Evolutionary conservation across 2,888 invertebrate species (phyloP).

Genomic region (Drosophila merina): DNA sequence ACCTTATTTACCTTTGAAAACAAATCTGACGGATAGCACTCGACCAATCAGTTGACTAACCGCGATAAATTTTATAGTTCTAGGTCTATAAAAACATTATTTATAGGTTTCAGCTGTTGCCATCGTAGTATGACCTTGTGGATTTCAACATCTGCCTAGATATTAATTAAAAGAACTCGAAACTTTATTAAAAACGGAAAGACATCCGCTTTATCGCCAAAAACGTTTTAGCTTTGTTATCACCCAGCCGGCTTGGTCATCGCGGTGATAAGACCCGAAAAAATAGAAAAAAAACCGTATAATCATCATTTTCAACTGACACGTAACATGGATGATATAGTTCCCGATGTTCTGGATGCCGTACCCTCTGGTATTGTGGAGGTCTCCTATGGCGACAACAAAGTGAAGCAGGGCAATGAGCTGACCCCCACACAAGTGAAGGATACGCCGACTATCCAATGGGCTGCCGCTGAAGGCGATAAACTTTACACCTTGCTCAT

Average conservation of each 20-base stretch:
- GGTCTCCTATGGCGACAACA: constrained; percentile 79
- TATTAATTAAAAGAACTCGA: constrained; percentile 62
- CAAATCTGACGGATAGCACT: constrained; percentile 19
- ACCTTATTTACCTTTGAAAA: constrained; percentile 12
- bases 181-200: constrained; percentile 35
- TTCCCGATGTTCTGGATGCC: constrained; percentile 75
- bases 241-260: constrained; percentile 45
- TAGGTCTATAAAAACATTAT: constrained; percentile 18
- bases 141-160: constrained; percentile 26
- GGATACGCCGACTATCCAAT: constrained; percentile 75
- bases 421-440: constrained; percentile 88
- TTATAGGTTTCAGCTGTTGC: constrained; percentile 46
- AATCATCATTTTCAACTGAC: constrained; percentile 16
- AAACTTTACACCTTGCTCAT: constrained; percentile 77
- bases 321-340: constrained; percentile 61
- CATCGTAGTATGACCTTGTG: constrained; percentile 24
- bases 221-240: constrained; percentile 51
- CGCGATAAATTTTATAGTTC: constrained; percentile 21
- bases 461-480: constrained; percentile 56
- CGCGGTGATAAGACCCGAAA: constrained; percentile 43
- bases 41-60: constrained; percentile 17
- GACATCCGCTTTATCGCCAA: constrained; percentile 21
- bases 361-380: constrained; percentile 56
- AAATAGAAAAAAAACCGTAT: constrained; percentile 14
- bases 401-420: constrained; percentile 87